Conservation (phyloP, 1,140 invertebrate species). For the Oedothorax gibbosus region DNA sequence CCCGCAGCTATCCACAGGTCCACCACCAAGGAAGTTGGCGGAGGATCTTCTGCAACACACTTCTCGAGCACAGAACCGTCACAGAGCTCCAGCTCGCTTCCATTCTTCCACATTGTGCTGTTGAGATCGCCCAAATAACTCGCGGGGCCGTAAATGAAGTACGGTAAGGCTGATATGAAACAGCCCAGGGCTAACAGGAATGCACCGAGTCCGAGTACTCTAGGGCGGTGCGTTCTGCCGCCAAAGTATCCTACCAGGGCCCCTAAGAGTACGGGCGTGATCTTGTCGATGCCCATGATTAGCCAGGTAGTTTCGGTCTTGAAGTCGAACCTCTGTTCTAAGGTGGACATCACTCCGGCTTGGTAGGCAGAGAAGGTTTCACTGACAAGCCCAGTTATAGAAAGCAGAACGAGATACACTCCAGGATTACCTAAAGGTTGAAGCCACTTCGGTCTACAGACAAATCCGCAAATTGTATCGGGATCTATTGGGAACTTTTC, state of each 20-base stretch:
- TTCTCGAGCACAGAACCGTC: neutral
- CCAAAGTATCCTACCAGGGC: conserved; percentile 77
- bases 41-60: conserved; percentile 7
- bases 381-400: conserved; percentile 79
- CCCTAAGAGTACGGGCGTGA: conserved; percentile 48
- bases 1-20: conserved; percentile 41
- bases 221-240: conserved; percentile 76
- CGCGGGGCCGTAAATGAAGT: conserved; percentile 76
- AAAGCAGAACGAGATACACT: conserved; percentile 79
- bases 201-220: conserved; percentile 78
- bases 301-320: conserved; percentile 79
- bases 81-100: conserved; percentile 16
- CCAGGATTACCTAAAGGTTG: conserved; percentile 81
- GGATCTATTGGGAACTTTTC: neutral
- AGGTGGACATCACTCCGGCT: conserved; percentile 81
- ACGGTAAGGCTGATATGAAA: conserved; percentile 76
- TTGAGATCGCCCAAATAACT: neutral
- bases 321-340: conserved; percentile 85
- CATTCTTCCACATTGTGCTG: neutral
- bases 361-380: conserved; percentile 81
- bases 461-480: conserved; percentile 41
- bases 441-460: conserved; percentile 70
- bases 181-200: conserved; percentile 78
- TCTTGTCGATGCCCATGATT: conserved; percentile 64
- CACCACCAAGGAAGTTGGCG: conserved; percentile 37